A percentile compares a stretch with the other conserved stretches of the same genome.
phyloP scores from a whole-genome alignment of 23 tunicate species.

The Trididemnum miniatum region DNA sequence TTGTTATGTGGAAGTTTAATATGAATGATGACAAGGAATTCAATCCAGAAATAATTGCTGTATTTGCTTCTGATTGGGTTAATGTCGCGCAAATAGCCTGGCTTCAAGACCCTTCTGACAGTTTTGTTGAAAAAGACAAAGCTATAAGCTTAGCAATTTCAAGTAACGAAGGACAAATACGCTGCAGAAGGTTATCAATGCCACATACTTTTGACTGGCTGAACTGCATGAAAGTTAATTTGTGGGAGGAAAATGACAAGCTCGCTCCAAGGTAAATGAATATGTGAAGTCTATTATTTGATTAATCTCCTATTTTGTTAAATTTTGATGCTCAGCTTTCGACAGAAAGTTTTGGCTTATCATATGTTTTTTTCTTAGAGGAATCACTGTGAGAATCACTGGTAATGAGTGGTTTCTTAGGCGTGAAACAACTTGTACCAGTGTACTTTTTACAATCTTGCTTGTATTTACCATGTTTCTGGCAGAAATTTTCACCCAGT shows the following conservation, averaged over 20 bases:
- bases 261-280: conserved; percentile 13
- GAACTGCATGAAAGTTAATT: neutral
- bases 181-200: neutral
- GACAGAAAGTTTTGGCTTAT: no score
- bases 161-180: conserved; percentile 11
- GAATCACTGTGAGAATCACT: no score
- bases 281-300: no score
- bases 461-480: no score
- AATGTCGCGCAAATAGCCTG: neutral
- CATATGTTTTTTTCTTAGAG: no score
- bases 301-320: no score
- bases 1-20: conserved; percentile 10
- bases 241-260: conserved; percentile 9
- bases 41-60: neutral
- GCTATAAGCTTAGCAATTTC: neutral
- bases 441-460: no score
- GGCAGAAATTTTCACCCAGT: no score
- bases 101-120: neutral
- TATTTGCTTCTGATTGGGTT: neutral
- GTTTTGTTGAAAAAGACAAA: neutral
- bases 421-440: no score
- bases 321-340: no score
- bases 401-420: no score
- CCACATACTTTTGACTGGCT: neutral
- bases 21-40: neutral